Base-by-base conservation (phyloP, 2,888 invertebrate genomes). In the Parnassius mnemosyne region DNA sequence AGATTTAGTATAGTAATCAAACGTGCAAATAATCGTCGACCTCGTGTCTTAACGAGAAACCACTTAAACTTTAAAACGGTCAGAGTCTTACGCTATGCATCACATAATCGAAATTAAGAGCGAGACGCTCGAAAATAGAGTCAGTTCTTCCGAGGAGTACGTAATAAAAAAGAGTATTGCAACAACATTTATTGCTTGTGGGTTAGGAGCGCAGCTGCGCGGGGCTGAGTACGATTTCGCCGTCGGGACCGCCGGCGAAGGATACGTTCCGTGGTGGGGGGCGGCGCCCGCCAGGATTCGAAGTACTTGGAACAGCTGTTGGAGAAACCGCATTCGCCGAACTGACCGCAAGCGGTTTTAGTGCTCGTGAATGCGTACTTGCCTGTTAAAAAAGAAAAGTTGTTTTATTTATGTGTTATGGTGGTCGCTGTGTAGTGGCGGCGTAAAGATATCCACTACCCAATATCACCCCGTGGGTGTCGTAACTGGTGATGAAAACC, bases 151-250 rank as follows among this genome's bases (percentile, higher is more conserved):
- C 71, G 69, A 68, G 70, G 71, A 70, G 71, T 72, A 66, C 53
- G 65, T 56, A 68, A 68, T 62, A 75, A 75, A 75, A 71, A 65
- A 65, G 70, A 65, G 73, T 83, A 79, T 83, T 80, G 84, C 80
- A 78, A 76, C 70, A 71, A 75, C 63, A 69, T 76, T 81, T 87
- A 85, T 87, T 85, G 86, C 85, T 87, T 83, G 78, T 67, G 76
- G 77, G 85, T 84, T 92, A 92, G 81, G 92, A 91, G 84, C 93
- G 92, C 75, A 94, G 85, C 77, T 94, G 94, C 68, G 93, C 92
- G 69, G 94, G 94, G 76, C 94, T 94, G 73, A 94, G 92, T 66
- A 94, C 93, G 67, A 94, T 93, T 69, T 94, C 94, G 76, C 88
- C 89, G 86, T 89, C 89, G 63, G 83, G 83, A 52, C 79, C 84